A percentile compares a stretch with the other conserved stretches of the same genome.
These are phyloP conservation scores for Aleiodes sp. DNA, from an alignment of 1,140 invertebrate species.

Conservation along the genomic window DNA sequence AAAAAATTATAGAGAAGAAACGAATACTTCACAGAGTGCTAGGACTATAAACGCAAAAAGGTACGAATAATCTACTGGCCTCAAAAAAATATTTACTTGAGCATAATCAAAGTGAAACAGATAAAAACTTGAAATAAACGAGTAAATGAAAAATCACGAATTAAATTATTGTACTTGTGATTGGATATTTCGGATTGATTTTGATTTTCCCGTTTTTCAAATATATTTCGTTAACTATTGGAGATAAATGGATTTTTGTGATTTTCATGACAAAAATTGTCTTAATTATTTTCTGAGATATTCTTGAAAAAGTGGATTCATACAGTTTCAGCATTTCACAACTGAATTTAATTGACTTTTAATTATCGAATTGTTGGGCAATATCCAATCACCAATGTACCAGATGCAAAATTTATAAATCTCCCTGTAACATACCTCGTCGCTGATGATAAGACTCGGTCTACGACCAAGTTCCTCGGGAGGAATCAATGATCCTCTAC, in stretches of 20 bases:
- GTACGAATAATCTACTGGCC: slow-evolving; percentile 31
- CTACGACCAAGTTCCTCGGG: slow-evolving; percentile 84
- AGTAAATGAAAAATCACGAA: neutral
- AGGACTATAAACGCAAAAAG: slow-evolving; percentile 19
- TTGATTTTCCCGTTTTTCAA: too few relatives aligned
- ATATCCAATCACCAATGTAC: neutral
- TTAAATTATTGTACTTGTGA: neutral
- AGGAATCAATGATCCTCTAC: slow-evolving; percentile 85
- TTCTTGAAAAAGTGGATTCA: too few relatives aligned
- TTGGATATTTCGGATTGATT: neutral
- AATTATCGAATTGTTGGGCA: too few relatives aligned
- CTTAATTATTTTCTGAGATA: too few relatives aligned
- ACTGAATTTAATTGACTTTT: too few relatives aligned
- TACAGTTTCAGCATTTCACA: too few relatives aligned
- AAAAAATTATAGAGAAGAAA: slow-evolving; percentile 19
- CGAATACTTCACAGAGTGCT: slow-evolving; percentile 27
- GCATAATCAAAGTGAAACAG: too few relatives aligned
- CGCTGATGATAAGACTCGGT: slow-evolving; percentile 89
- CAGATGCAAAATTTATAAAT: neutral
- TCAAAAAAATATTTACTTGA: too few relatives aligned
- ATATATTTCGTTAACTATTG: too few relatives aligned
- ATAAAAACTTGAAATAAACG: neutral
- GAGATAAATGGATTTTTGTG: too few relatives aligned
- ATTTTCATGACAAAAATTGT: too few relatives aligned
- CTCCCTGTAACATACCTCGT: slow-evolving; percentile 78